Percentiles rank a stretch among this genome's conserved stretches.
phyloP scores from a whole-genome alignment of 1,140 invertebrate species.

The Triops longicaudatus region DNA sequence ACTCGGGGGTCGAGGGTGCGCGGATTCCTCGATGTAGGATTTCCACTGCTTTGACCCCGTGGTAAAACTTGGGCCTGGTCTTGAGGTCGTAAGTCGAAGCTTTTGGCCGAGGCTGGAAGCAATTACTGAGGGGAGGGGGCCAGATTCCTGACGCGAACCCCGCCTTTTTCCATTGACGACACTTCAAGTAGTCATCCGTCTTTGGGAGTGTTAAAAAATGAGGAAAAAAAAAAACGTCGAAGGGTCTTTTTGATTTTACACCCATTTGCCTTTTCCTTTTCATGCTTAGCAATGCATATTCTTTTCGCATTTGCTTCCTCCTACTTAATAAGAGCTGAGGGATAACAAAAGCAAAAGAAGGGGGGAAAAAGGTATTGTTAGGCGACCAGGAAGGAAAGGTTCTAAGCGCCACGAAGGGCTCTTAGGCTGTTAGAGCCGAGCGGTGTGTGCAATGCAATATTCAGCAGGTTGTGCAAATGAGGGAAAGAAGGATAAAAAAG shows the following conservation, averaged over 20 bases:
- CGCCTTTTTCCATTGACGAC: neutral
- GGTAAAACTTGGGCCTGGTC: neutral
- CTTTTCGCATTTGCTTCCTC: slow-evolving; percentile 5
- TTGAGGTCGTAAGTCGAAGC: neutral
- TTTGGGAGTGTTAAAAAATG: neutral
- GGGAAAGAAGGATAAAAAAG: neutral
- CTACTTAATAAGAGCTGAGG: neutral
- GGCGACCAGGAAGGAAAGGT: neutral
- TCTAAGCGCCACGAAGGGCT: slow-evolving; percentile 1
- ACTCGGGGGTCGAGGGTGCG: neutral
- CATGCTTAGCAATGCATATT: slow-evolving; percentile 3
- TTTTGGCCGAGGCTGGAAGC: neutral
- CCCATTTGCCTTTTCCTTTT: slow-evolving; percentile 5
- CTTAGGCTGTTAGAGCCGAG: neutral
- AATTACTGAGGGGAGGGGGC: neutral
- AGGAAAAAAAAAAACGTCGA: neutral
- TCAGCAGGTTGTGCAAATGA: slow-evolving; percentile 14
- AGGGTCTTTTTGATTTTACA: neutral
- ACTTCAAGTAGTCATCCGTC: neutral
- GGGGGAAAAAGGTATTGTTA: neutral
- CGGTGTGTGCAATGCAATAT: slow-evolving; percentile 15
- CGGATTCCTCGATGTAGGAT: neutral
- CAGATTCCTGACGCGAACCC: neutral
- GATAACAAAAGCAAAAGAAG: neutral
- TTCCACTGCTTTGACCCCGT: neutral